Evolutionary conservation across 2,113 vertebrate genomes (phyloP), one percentile per base, ranked within the genome.

Genomic region (Passer domesticus): DNA sequence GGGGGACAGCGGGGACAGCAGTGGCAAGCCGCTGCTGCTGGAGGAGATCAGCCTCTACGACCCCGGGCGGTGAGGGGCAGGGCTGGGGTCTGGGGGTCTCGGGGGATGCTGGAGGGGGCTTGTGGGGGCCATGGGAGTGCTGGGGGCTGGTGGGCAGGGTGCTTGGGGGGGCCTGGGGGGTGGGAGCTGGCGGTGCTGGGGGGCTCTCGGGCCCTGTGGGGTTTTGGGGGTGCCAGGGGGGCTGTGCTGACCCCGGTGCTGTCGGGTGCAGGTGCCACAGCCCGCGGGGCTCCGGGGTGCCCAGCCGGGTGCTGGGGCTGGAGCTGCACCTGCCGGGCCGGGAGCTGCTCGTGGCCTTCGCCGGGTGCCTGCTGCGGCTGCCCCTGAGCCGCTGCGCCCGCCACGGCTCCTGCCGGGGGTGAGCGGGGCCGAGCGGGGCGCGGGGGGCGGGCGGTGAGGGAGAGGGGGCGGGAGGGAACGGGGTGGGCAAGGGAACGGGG

Each of bases 11-110:
- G 63, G 93, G 33, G 98, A 98, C 50, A 58, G 96, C 1, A 83
- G 97, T 6, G 95, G 96, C 9, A 97, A 95, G 94, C 97, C 98
- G 2, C 94, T 98, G 70, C 97, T 99, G 41, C 93, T 99, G 87
- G 99, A 99, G 97, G 99, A 99, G 84, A 98, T 99, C 4, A 97
- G 98, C 20, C 98, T 99, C 94, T 99, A 99, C 89, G 98, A 98
- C 93, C 97, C 98, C 0, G 87, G 95, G 87, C 98, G 98, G 99
- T 99, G 94, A 98, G 98, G 62, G 35, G 30, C 9, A 3, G 31
- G 10, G 14, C 33, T 7, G 6, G 24, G 44, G 15, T 5, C 5
- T 31, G 46, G 46, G 46, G 46, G 44, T 11, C 17, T 12, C 11
- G 6, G 52, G 28, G 28, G 52, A 17, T 14, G 13, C 24, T 49